Percentiles rank a stretch among this genome's conserved stretches.
phyloP scores from a whole-genome alignment of 2,797 vertebrate genomes.

The Paguma larvata region DNA sequence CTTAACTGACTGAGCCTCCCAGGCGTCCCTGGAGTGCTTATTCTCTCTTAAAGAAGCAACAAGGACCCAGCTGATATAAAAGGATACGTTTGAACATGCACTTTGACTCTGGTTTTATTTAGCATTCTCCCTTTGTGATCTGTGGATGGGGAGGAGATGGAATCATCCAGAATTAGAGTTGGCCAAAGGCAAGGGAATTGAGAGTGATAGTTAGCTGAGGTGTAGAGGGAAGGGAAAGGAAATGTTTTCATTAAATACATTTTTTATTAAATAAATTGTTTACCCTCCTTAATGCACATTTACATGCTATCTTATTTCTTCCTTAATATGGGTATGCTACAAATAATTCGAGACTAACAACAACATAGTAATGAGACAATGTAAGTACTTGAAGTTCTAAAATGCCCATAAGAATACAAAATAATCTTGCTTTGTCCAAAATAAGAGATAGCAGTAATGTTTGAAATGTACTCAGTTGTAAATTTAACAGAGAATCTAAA shows the following conservation, averaged over 20 bases:
- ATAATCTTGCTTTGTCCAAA: background rate
- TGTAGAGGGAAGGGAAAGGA: background rate
- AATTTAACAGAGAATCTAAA: slow-evolving; percentile 6
- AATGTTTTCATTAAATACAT: background rate
- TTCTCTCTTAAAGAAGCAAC: background rate
- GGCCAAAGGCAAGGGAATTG: background rate
- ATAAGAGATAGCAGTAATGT: background rate
- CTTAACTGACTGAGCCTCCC: no score
- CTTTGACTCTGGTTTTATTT: background rate
- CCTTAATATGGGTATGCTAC: background rate
- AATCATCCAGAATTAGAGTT: background rate
- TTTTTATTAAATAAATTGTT: background rate
- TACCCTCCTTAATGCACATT: background rate
- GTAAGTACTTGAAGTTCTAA: background rate
- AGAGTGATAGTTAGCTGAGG: background rate
- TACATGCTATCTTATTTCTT: background rate
- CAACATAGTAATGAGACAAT: background rate
- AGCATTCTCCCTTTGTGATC: background rate
- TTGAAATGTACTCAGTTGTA: background rate
- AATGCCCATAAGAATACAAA: background rate
- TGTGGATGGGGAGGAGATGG: background rate
- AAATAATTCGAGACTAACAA: background rate
- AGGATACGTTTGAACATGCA: background rate
- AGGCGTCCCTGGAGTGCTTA: background rate
- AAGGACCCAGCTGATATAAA: background rate